Conservation (phyloP, 2,797 vertebrate genomes). For the Gymnothorax reevesii region DNA sequence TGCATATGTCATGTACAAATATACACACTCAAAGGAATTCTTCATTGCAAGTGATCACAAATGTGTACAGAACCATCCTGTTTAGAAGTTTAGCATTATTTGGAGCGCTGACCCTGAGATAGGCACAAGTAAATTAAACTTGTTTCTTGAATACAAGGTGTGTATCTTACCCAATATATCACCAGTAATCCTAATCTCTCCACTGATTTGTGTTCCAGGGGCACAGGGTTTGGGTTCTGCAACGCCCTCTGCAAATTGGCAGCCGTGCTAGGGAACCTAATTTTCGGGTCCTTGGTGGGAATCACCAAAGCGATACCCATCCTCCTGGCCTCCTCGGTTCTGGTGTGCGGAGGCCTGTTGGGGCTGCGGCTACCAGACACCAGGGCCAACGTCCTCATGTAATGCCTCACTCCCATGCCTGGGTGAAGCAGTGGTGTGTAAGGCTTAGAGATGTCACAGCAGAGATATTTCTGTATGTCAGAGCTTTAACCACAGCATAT, state of each 20-base stretch:
- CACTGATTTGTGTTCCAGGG: slow-evolving; percentile 71
- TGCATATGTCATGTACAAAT: not conserved
- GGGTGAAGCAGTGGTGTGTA: slow-evolving; percentile 53
- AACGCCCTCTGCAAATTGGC: slow-evolving; percentile 94
- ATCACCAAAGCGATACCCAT: slow-evolving; percentile 95
- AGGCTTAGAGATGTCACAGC: slow-evolving; percentile 54
- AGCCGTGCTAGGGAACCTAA: slow-evolving; percentile 90
- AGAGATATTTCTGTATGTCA: not conserved
- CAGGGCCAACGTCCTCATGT: slow-evolving; percentile 94
- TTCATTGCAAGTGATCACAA: not conserved
- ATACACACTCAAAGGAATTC: not conserved
- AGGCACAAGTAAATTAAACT: not conserved
- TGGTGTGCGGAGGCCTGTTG: slow-evolving; percentile 92
- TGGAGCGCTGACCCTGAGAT: not conserved
- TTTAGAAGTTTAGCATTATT: not conserved
- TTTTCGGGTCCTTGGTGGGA: slow-evolving; percentile 92
- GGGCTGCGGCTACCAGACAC: slow-evolving; percentile 92
- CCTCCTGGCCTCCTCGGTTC: slow-evolving; percentile 91
- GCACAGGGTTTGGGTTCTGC: slow-evolving; percentile 94
- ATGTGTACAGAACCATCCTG: not conserved
- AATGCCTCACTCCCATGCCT: slow-evolving; percentile 55
- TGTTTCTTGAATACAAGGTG: not conserved
- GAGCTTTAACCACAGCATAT: not conserved
- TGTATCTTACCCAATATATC: not conserved
- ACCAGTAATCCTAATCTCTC: slow-evolving; percentile 1